A percentile compares a stretch with the other conserved stretches of the same genome.
Conservation (phyloP, 2,113 vertebrate genomes). For the Hymenochirus boettgeri region DNA sequence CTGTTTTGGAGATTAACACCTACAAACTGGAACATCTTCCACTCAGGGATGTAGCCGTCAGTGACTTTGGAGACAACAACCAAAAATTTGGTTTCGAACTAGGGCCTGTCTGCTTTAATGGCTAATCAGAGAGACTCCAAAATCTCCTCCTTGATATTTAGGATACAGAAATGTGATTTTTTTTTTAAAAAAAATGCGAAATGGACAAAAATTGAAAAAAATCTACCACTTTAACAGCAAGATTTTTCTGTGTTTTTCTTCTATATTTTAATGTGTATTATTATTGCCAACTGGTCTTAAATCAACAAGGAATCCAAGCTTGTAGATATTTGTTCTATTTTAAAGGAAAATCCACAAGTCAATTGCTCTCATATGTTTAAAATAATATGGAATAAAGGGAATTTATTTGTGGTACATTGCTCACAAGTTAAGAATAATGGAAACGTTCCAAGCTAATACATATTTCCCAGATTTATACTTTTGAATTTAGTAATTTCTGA, state of each 20-base stretch:
- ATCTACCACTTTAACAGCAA: slow-evolving; percentile 9
- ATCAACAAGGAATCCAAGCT: slow-evolving; percentile 15
- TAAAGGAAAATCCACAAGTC: neutral
- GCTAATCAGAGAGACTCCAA: slow-evolving; percentile 55
- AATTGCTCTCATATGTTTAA: neutral
- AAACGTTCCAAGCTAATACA: too few species aligned
- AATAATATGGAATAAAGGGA: too few species aligned
- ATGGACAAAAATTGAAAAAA: slow-evolving; percentile 8
- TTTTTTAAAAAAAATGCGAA: too few species aligned
- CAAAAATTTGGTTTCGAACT: slow-evolving; percentile 92
- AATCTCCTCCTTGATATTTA: neutral
- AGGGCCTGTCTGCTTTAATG: slow-evolving; percentile 81
- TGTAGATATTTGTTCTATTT: neutral
- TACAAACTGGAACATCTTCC: slow-evolving; percentile 74
- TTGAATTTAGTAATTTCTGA: too few species aligned
- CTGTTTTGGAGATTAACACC: slow-evolving; percentile 72
- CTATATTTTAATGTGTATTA: slow-evolving; percentile 18
- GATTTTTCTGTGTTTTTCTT: slow-evolving; percentile 25
- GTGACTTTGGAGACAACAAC: slow-evolving; percentile 75
- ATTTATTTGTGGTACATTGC: neutral
- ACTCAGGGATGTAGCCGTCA: slow-evolving; percentile 70
- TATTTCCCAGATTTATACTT: too few species aligned
- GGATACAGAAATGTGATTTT: slow-evolving; percentile 8
- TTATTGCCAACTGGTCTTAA: slow-evolving; percentile 12
- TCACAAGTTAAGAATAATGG: neutral